A percentile compares a stretch with the other conserved stretches of the same genome.
Evolutionary conservation across 2,113 vertebrate species (phyloP).

Genomic region (Toxostoma redivivum): DNA sequence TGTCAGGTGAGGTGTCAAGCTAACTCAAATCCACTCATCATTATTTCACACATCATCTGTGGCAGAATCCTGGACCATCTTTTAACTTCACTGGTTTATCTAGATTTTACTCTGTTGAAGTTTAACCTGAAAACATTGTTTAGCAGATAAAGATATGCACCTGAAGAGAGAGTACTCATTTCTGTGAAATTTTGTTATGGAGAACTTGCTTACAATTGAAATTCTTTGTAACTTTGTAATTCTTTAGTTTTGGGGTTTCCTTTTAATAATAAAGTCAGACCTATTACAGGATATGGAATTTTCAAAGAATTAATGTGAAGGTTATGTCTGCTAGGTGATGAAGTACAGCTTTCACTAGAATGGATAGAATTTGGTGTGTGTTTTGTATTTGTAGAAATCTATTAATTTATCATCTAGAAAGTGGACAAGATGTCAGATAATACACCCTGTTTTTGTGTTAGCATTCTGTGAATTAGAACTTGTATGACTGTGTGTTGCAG

Average conservation of each 20-base stretch:
- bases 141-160: not conserved
- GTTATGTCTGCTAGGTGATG: not conserved
- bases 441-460: not conserved
- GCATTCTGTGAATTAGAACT: not conserved
- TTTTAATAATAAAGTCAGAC: not conserved
- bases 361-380: not conserved
- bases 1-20: conserved; percentile 75
- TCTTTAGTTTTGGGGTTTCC: not conserved
- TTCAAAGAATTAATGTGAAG: not conserved
- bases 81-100: not conserved
- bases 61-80: not conserved
- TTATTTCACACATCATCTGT: not conserved
- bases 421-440: not conserved
- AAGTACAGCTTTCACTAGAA: not conserved
- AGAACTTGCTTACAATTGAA: not conserved
- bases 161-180: not conserved
- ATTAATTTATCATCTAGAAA: not conserved
- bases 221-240: not conserved
- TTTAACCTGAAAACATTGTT: not conserved
- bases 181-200: not conserved
- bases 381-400: not conserved
- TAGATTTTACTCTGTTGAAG: not conserved
- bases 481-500: not conserved
- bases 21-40: not conserved
- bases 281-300: not conserved